These are phyloP conservation scores for Corvus cornix DNA, from an alignment of 2,113 vertebrate genomes.

Conservation along the genomic window DNA sequence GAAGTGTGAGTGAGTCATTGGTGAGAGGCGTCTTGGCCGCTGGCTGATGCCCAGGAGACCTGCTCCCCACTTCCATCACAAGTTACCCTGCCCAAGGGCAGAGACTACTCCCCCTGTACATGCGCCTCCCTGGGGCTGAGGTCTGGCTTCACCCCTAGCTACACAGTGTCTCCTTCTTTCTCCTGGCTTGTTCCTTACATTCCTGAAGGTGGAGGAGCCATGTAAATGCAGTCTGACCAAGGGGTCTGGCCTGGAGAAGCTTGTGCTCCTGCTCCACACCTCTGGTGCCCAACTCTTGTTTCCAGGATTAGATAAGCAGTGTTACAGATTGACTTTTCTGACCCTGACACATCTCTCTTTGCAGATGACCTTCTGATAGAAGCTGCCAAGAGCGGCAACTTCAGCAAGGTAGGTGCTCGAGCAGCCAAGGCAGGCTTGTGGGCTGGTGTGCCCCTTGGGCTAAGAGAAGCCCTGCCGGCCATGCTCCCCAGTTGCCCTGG, in stretches of 20 bases:
- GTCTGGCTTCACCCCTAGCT: not conserved
- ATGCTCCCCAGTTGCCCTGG: rapidly evolving
- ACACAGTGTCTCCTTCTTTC: not conserved
- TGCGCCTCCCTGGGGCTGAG: not conserved
- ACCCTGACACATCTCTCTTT: slow-evolving; percentile 8
- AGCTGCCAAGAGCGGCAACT: slow-evolving; percentile 86
- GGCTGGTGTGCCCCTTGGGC: not conserved
- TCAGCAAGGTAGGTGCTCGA: slow-evolving; percentile 76
- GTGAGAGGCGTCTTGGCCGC: not conserved
- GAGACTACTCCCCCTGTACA: not conserved
- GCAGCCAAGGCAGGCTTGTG: not conserved
- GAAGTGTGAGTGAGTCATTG: slow-evolving; percentile 26
- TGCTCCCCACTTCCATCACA: not conserved
- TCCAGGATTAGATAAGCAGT: not conserved
- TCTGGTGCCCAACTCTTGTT: not conserved
- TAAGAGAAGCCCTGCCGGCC: not conserved
- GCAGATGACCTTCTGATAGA: slow-evolving; percentile 80
- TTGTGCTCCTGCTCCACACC: not conserved
- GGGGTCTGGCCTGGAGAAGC: not conserved
- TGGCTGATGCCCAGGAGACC: not conserved
- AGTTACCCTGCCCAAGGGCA: not conserved
- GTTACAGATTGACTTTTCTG: not conserved
- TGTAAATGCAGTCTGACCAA: not conserved
- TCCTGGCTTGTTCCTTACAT: not conserved
- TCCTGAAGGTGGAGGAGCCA: not conserved